phyloP scores from a whole-genome alignment of 2,113 vertebrate species.

The Tursiops truncatus region DNA sequence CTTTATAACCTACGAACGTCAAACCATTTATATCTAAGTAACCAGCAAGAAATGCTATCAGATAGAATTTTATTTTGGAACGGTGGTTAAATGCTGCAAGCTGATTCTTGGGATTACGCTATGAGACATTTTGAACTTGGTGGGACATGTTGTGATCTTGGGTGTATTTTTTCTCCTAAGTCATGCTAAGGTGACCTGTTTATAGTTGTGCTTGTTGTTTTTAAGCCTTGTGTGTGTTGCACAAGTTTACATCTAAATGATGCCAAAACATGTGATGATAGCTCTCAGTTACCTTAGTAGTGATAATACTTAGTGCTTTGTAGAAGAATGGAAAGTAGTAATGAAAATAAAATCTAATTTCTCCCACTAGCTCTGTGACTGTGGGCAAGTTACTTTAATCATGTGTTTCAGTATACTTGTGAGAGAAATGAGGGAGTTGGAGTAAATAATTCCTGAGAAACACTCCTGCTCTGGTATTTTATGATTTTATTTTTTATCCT shows the following conservation, averaged over 20 bases:
- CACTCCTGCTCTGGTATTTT: neutral
- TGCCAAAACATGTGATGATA: constrained; percentile 31
- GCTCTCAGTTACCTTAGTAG: neutral
- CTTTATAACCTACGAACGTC: neutral
- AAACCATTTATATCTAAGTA: constrained; percentile 26
- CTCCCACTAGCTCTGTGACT: neutral
- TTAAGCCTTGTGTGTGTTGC: constrained; percentile 17
- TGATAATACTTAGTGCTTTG: constrained; percentile 26
- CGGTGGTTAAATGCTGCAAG: constrained; percentile 61
- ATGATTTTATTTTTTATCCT: constrained; percentile 27
- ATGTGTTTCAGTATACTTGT: neutral
- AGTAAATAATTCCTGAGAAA: constrained; percentile 8
- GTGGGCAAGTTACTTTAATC: constrained; percentile 19
- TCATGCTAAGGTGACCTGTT: constrained; percentile 54
- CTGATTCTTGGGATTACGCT: constrained; percentile 70
- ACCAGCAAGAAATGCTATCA: constrained; percentile 55
- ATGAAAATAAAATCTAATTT: constrained; percentile 50
- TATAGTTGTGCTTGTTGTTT: constrained; percentile 68
- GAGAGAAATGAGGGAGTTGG: neutral
- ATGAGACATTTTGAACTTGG: constrained; percentile 77
- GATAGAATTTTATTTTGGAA: constrained; percentile 74
- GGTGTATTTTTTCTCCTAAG: constrained; percentile 46
- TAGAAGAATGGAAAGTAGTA: constrained; percentile 31
- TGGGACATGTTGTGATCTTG: constrained; percentile 60
- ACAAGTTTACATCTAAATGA: constrained; percentile 26